These are phyloP conservation scores for Agrilus planipennis DNA, from an alignment of 1,140 invertebrate genomes.

Conservation along the genomic window DNA sequence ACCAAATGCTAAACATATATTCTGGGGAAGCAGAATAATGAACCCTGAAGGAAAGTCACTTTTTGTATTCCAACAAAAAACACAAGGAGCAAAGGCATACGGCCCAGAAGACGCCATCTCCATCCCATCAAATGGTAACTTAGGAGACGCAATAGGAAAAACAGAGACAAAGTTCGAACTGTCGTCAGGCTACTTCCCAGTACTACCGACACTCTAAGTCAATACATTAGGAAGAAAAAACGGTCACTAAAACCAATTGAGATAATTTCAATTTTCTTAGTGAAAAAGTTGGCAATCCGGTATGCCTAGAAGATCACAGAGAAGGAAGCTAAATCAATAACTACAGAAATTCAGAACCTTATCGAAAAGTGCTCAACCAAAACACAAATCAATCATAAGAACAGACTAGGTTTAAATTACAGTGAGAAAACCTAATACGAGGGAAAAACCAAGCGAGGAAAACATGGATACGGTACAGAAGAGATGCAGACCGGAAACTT, in stretches of 20 bases:
- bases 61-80: not conserved
- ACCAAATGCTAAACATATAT: conserved; percentile 1
- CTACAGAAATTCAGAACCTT: no score
- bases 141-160: no score
- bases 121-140: no score
- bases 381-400: no score
- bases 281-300: no score
- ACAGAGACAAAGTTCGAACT: not conserved
- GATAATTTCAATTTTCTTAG: no score
- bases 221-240: no score
- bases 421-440: not conserved
- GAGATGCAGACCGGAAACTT: not conserved
- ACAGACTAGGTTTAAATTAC: not conserved
- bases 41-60: conserved; percentile 1
- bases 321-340: no score
- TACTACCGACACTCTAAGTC: not conserved
- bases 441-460: conserved; percentile 6
- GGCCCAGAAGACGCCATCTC: no score
- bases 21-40: not conserved
- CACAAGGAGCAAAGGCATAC: not conserved
- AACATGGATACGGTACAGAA: not conserved
- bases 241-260: no score
- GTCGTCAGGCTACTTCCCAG: conserved; percentile 3
- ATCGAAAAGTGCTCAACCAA: no score
- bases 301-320: no score